Percentiles rank a stretch among this genome's conserved stretches.
Evolutionary conservation across 2,888 invertebrate genomes (phyloP).

Genomic region (Acanthosepion esculentum): DNA sequence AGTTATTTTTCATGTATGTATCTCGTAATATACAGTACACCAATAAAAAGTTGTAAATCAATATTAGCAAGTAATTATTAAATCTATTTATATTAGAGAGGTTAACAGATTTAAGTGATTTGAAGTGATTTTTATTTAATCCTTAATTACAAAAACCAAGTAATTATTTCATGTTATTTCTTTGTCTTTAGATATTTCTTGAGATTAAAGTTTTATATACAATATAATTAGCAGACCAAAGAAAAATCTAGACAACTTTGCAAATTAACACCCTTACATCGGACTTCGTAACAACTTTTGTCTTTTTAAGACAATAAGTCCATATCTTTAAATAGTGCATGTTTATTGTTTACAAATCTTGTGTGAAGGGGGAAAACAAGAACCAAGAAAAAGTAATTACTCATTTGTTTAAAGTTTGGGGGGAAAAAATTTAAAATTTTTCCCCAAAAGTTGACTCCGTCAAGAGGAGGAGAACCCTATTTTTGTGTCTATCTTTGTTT

Average conservation of each 20-base stretch:
- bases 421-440: neutral
- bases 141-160: neutral
- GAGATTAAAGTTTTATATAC: neutral
- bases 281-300: neutral
- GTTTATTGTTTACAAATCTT: neutral
- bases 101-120: neutral
- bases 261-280: neutral
- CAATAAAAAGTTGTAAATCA: neutral
- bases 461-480: conserved; percentile 23
- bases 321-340: neutral
- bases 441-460: neutral
- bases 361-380: neutral
- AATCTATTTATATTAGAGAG: too few relatives aligned
- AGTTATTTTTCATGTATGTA: neutral
- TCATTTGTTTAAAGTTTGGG: neutral
- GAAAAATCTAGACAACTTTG: neutral
- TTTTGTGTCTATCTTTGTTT: conserved; percentile 39
- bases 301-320: neutral
- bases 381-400: neutral
- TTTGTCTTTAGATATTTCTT: neutral
- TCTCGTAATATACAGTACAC: too few relatives aligned
- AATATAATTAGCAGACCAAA: too few relatives aligned
- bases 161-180: neutral
- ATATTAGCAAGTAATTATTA: neutral
- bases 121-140: neutral